phyloP scores from a whole-genome alignment of 2,113 vertebrate genomes.

The Rhea americana region DNA sequence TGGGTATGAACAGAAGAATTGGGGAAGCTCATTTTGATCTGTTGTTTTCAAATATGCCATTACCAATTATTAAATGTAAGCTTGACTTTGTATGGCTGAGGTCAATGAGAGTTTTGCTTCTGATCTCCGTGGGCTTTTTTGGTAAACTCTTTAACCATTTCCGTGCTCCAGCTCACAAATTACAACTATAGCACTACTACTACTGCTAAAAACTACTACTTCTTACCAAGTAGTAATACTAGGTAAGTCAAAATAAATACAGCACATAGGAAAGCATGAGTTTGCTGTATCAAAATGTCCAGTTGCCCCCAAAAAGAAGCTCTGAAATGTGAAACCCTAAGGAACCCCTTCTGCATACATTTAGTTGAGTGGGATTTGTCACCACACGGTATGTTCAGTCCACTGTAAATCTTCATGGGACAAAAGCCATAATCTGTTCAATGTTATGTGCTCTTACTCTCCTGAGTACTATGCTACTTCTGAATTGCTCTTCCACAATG shows the following conservation, averaged over 20 bases:
- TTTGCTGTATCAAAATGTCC: neutral
- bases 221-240: neutral
- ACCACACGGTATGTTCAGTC: neutral
- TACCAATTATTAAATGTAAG: neutral
- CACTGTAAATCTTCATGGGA: neutral
- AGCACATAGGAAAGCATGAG: neutral
- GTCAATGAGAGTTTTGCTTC: neutral
- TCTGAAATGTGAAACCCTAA: neutral
- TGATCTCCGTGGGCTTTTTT: neutral
- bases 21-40: neutral
- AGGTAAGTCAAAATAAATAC: neutral
- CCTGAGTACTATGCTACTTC: neutral
- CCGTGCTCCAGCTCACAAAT: neutral
- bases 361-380: neutral
- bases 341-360: neutral
- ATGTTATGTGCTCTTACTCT: neutral
- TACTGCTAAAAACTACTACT: neutral
- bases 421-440: neutral
- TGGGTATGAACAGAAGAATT: neutral
- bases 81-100: neutral
- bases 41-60: conserved; percentile 17
- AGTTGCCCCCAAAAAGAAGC: neutral
- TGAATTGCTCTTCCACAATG: neutral
- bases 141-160: neutral
- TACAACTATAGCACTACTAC: neutral